These are phyloP conservation scores for Troides aeacus DNA, from an alignment of 2,888 invertebrate genomes.

Conservation along the genomic window DNA sequence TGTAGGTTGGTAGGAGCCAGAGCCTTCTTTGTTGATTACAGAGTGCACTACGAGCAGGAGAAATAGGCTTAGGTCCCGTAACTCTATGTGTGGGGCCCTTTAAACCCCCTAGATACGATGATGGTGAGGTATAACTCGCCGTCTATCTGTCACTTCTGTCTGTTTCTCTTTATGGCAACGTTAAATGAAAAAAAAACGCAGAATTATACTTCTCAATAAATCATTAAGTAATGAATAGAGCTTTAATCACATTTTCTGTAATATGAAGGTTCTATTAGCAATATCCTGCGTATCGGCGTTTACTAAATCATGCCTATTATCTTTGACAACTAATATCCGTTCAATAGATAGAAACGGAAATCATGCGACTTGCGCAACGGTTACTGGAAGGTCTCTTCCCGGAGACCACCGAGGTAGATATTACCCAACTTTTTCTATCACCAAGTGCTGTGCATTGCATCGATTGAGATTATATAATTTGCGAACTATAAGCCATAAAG, in stretches of 20 bases:
- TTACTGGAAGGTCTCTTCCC: neutral
- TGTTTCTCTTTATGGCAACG: neutral
- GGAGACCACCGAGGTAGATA: neutral
- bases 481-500: too few species aligned
- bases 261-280: neutral
- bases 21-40: too few species aligned
- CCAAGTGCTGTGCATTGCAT: too few species aligned
- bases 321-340: conserved; percentile 26
- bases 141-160: too few species aligned
- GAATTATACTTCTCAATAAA: neutral
- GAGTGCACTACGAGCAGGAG: too few species aligned
- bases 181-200: neutral
- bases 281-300: conserved; percentile 19
- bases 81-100: too few species aligned
- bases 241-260: conserved; percentile 2
- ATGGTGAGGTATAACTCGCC: too few species aligned
- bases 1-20: too few species aligned
- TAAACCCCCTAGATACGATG: too few species aligned
- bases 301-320: conserved; percentile 18
- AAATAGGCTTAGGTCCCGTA: too few species aligned
- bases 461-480: too few species aligned
- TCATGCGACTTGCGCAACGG: neutral
- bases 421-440: too few species aligned
- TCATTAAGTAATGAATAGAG: neutral
- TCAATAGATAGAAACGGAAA: conserved; percentile 12